Evolutionary conservation across 2,113 vertebrate genomes (phyloP).

Genomic region (Nycticorax nycticorax): DNA sequence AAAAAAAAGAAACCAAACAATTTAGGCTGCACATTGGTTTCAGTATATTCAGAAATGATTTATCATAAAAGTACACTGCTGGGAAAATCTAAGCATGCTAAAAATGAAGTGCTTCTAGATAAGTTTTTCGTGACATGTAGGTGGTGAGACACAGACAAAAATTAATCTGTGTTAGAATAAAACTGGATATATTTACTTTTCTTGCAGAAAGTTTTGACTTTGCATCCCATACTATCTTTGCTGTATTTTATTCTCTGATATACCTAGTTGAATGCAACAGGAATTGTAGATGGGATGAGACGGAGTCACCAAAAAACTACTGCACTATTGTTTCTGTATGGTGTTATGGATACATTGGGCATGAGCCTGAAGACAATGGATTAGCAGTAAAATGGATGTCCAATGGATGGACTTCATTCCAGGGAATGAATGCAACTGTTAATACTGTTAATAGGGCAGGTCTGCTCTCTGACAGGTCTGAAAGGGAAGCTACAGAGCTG

Average conservation of each 20-base stretch:
- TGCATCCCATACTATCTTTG: not conserved
- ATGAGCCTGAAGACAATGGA: not conserved
- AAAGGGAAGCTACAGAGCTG: not conserved
- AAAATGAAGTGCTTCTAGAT: not conserved
- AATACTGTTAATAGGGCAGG: rapidly evolving
- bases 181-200: not conserved
- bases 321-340: rapidly evolving
- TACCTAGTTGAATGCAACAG: not conserved
- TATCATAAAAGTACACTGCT: not conserved
- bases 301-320: rapidly evolving
- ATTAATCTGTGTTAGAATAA: not conserved
- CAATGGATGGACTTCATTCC: not conserved
- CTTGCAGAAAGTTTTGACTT: not conserved
- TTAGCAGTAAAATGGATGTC: not conserved
- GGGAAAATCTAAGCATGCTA: not conserved
- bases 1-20: not conserved
- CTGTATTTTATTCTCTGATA: not conserved
- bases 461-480: not conserved
- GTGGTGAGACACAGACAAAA: not conserved
- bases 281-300: not conserved
- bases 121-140: not conserved
- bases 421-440: not conserved
- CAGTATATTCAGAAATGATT: not conserved
- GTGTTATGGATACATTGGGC: not conserved
- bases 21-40: not conserved